These are phyloP conservation scores for Caerostris darwini DNA, from an alignment of 1,140 invertebrate genomes.

Conservation along the genomic window DNA sequence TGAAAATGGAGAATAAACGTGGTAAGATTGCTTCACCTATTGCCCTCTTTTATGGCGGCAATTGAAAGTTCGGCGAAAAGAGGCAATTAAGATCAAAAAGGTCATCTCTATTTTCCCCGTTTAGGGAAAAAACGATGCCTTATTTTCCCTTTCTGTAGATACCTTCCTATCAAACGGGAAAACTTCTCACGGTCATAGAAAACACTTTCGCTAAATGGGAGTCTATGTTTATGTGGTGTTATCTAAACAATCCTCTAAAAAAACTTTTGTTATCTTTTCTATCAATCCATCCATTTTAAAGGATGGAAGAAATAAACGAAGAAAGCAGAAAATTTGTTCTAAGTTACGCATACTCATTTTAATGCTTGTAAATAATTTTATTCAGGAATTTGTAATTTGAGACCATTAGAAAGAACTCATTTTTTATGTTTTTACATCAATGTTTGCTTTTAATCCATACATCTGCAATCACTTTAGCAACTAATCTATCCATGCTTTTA, in stretches of 20 bases:
- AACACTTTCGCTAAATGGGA: not conserved
- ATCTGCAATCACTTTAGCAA: too few relatives aligned
- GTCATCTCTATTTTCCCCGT: not conserved
- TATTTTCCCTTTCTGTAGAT: not conserved
- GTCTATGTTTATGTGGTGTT: not conserved
- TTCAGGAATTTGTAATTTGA: too few relatives aligned
- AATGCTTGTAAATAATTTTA: too few relatives aligned
- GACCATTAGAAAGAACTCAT: too few relatives aligned
- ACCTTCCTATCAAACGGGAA: not conserved
- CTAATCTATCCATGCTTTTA: too few relatives aligned
- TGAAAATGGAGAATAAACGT: not conserved
- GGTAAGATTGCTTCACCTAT: constrained; percentile 33
- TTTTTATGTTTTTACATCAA: too few relatives aligned
- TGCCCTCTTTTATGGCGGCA: constrained; percentile 26
- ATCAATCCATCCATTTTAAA: too few relatives aligned
- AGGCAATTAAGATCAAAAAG: constrained; percentile 27
- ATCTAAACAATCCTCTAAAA: not conserved
- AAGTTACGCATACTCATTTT: too few relatives aligned
- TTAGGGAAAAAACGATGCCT: not conserved
- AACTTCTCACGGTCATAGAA: not conserved
- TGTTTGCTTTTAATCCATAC: too few relatives aligned
- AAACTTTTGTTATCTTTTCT: too few relatives aligned
- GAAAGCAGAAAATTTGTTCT: too few relatives aligned
- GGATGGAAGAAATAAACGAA: too few relatives aligned
- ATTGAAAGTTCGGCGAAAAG: constrained; percentile 18